Base-by-base conservation (phyloP, 2,888 invertebrate species). In the Epistrophe eligans region DNA sequence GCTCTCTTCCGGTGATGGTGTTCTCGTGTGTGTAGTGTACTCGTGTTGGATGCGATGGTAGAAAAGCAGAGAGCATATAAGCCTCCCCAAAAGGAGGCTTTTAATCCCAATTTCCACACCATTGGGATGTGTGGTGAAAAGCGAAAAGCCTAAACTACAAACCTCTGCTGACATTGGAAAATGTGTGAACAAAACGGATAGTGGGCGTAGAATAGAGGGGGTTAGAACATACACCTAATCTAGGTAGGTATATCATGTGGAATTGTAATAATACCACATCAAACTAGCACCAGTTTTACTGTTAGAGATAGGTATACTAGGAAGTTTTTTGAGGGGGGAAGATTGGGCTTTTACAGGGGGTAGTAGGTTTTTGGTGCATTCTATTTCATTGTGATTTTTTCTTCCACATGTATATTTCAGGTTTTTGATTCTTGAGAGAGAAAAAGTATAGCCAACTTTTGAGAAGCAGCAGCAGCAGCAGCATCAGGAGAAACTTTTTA, bases 71-170 rank as follows among this genome's bases (percentile, higher is more conserved):
- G 74, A 74, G 66, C 57, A n/a, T 24, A 7, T 32, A 80, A 55
- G 71, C 85, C 57, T 43, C 24, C 40, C 24, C 13, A 43, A 62
- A 70, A 60, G 58, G 72, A 73, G 67, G 64, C 72, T 71, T 70
- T 38, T 76, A 79, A 76, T 79, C 79, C 79, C 52, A 64, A 60
- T 72, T 67, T 84, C 77, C 80, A 81, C 67, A 62, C 72, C 73
- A 66, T 77, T 85, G 70, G 70, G 64, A 79, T 79, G 83, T 87
- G 83, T 87, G 87, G 87, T 87, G 87, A 87, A 87, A 87, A 87
- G 83, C 83, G 79, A 83, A 87, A 87, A 83, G 81, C 82, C 77
- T 74, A 24, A 82, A 71, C 70, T 57, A 71, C 81, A 77, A 73
- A 67, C 43, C 66, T 43, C 48, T 48, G 40, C 55, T 52, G 40